phyloP scores from a whole-genome alignment of 2,888 invertebrate species.

The Blomia tropicalis region DNA sequence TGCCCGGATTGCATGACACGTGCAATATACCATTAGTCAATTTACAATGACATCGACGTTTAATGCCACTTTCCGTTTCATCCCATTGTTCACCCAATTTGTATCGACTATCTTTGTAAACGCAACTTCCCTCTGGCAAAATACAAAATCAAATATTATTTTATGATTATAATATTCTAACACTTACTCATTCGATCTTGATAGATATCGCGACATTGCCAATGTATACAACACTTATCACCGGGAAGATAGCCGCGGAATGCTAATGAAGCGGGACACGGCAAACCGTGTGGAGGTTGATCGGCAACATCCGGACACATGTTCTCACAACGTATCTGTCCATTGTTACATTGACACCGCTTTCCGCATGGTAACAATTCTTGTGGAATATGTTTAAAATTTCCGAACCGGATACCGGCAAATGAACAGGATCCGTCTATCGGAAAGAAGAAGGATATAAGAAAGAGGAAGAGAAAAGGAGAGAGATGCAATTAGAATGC shows the following conservation, averaged over 20 bases:
- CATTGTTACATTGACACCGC: slow-evolving; percentile 70
- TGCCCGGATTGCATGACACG: slow-evolving; percentile 25
- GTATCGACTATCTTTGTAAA: slow-evolving; percentile 28
- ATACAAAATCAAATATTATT: not conserved
- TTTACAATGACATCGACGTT: slow-evolving; percentile 23
- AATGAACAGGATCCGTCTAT: slow-evolving; percentile 66
- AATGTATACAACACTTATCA: slow-evolving; percentile 68
- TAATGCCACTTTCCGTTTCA: slow-evolving; percentile 20
- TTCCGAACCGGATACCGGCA: slow-evolving; percentile 49
- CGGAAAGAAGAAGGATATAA: slow-evolving; percentile 61
- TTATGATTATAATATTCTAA: not conserved
- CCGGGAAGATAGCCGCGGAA: slow-evolving; percentile 51
- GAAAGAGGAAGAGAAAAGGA: slow-evolving; percentile 39
- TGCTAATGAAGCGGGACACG: slow-evolving; percentile 49
- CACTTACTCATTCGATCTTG: slow-evolving; percentile 1
- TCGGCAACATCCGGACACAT: slow-evolving; percentile 61
- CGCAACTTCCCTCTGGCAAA: slow-evolving; percentile 25
- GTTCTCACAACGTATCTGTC: slow-evolving; percentile 65
- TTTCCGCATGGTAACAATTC: slow-evolving; percentile 59
- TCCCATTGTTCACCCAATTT: slow-evolving; percentile 29
- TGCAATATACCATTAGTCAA: slow-evolving; percentile 25
- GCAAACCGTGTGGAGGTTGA: slow-evolving; percentile 54
- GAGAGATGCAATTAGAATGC: not conserved
- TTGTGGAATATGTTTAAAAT: slow-evolving; percentile 65
- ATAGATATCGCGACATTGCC: slow-evolving; percentile 42